Evolutionary conservation across 2,797 vertebrate species (phyloP).

Genomic region (Parotocinclus haroldoi): DNA sequence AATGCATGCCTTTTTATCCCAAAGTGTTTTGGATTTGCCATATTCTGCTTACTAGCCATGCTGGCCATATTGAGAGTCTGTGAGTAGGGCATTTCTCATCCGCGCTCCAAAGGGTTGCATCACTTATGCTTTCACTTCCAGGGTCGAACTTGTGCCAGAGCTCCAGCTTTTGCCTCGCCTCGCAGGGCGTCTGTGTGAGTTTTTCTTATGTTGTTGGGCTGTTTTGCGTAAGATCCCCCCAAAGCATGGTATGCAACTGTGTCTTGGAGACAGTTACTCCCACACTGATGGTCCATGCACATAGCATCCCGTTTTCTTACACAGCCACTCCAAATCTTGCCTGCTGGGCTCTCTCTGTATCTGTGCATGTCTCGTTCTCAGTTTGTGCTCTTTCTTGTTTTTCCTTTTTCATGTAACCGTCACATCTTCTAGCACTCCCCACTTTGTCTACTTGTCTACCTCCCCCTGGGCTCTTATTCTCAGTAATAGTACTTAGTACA

Average conservation of each 20-base stretch:
- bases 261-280: conserved; percentile 14
- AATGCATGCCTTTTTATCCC: too few species aligned
- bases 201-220: conserved; percentile 47
- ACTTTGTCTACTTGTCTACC: conserved; percentile 6
- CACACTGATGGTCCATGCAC: conserved; percentile 23
- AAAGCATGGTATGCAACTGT: conserved; percentile 35
- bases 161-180: conserved; percentile 61
- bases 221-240: conserved; percentile 29
- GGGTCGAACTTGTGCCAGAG: conserved; percentile 60
- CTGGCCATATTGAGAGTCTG: conserved; percentile 9
- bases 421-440: background rate
- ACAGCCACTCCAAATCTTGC: conserved; percentile 16
- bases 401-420: conserved; percentile 19
- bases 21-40: too few species aligned
- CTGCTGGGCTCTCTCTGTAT: conserved; percentile 15
- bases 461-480: conserved; percentile 6
- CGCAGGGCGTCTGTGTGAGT: conserved; percentile 73
- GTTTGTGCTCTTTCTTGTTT: conserved; percentile 1
- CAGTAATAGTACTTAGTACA: conserved; percentile 9
- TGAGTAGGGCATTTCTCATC: conserved; percentile 7
- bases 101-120: conserved; percentile 19
- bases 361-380: conserved; percentile 2
- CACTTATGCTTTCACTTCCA: conserved; percentile 67
- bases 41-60: background rate
- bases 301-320: conserved; percentile 1